Conservation (phyloP, 2,888 invertebrate species). For the Camptogramma bilineatum region DNA sequence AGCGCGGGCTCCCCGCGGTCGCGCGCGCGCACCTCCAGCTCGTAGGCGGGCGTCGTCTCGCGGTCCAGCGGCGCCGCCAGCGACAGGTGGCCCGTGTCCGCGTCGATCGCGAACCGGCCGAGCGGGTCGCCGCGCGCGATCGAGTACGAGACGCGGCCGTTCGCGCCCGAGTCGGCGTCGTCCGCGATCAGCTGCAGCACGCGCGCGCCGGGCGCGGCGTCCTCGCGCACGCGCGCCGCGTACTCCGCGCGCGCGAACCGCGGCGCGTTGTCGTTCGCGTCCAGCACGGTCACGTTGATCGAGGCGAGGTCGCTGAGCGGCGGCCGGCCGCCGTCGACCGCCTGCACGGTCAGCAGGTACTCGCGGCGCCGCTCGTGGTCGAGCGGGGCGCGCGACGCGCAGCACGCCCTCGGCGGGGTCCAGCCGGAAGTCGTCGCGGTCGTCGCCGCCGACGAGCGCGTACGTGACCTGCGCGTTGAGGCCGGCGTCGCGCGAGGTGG, state of each 20-base stretch:
- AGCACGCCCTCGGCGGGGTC: slow-evolving; percentile 91
- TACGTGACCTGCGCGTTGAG: slow-evolving; percentile 97
- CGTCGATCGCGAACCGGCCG: slow-evolving; percentile 92
- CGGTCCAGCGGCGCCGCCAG: slow-evolving; percentile 92
- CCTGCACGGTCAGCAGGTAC: slow-evolving; percentile 95
- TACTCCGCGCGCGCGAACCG: slow-evolving; percentile 92
- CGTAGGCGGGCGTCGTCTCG: slow-evolving; percentile 91
- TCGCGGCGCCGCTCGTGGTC: slow-evolving; percentile 95
- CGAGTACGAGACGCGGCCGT: slow-evolving; percentile 92
- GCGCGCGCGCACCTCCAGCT: slow-evolving; percentile 91
- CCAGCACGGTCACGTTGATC: slow-evolving; percentile 93
- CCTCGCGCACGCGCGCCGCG: slow-evolving; percentile 91
- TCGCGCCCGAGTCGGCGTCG: slow-evolving; percentile 93
- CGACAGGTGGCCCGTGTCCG: slow-evolving; percentile 90
- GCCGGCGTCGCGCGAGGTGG: slow-evolving; percentile 96
- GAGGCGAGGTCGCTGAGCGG: slow-evolving; percentile 95
- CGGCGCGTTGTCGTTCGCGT: slow-evolving; percentile 95
- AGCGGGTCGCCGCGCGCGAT: slow-evolving; percentile 90
- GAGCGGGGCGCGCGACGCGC: slow-evolving; percentile 90
- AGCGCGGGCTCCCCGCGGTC: slow-evolving; percentile 93
- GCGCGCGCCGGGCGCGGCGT: slow-evolving; percentile 89
- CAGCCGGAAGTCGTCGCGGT: slow-evolving; percentile 93
- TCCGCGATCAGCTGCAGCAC: slow-evolving; percentile 92
- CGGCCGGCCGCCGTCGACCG: slow-evolving; percentile 94
- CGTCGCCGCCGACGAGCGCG: slow-evolving; percentile 94